Base-by-base conservation (phyloP, 92 coral and sea anemone genomes). In the Parazoanthus darwini region DNA sequence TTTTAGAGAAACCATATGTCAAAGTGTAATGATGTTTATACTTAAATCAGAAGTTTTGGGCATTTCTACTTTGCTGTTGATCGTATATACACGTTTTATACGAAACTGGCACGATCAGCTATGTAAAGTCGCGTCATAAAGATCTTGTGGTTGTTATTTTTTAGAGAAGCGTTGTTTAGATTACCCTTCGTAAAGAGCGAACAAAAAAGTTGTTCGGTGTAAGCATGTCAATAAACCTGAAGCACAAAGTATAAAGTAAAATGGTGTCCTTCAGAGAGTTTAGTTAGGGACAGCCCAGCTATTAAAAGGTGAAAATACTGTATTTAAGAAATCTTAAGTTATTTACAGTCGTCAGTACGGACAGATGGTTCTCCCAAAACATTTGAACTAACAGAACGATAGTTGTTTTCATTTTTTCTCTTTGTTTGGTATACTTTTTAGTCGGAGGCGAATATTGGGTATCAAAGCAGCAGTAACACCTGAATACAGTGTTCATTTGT, bases 171-270 rank as follows among this genome's bases (percentile, higher is more conserved):
- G 71, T 65, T 65, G 71, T 65, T 65, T 65, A 65, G 16, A 65
- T 65, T 65, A 65, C 71, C n/a, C 71, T 65, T 65, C 71, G 71
- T 65, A 65, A 65, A 65, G 71, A 65, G 71, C 71, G 71, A 65
- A 13, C 71, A 65, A 65, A 65, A 65, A 65, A 65, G 71, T 65
- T 65, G 71, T 65, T 65, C 23, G 71, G 71, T 65, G 71, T 65
- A 4, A 65, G 71, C 71, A 13, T 65, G 71, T 65, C 71, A 65
- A 65, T 65, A 65, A 65, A 65, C 6, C 71, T 0, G 71, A 65
- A 4, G 71, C 71, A 4, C 71, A 65, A 65, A 65, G 71, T 65
- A 65, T 65, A 65, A 65, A 65, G 71, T 65, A 65, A 65, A 65
- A 65, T 65, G 71, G 71, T 65, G 71, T 65, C 71, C 71, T 4